Percentiles rank a stretch among this genome's conserved stretches.
Conservation (phyloP, 2,113 vertebrate species). For the Elgaria multicarinata region DNA sequence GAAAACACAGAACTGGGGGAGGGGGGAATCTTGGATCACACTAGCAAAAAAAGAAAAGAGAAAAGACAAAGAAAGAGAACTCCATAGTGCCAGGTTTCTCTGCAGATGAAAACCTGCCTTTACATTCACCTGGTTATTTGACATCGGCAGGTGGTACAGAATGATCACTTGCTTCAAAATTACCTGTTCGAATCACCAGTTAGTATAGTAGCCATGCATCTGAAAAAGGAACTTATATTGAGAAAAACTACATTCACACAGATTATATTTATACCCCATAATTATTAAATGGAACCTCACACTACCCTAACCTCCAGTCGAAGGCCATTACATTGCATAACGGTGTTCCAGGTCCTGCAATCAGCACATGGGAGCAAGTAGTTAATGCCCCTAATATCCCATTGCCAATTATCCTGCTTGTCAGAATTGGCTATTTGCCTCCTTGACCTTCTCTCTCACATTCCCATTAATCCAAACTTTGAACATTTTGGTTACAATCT, state of each 20-base stretch:
- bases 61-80: neutral
- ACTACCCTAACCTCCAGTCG: neutral
- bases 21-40: neutral
- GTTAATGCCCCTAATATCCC: neutral
- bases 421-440: neutral
- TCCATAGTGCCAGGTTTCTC: neutral
- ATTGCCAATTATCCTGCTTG: neutral
- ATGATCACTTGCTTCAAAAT: neutral
- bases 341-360: neutral
- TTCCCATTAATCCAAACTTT: neutral
- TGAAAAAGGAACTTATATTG: fast-evolving
- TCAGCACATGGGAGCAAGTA: neutral
- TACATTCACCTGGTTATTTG: neutral
- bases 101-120: neutral
- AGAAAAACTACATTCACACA: conserved; percentile 9
- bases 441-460: neutral
- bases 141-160: conserved; percentile 25
- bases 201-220: neutral
- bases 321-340: neutral
- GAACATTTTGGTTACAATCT: neutral
- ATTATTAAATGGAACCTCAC: neutral
- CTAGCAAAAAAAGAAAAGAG: neutral
- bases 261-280: neutral
- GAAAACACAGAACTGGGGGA: neutral
- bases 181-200: fast-evolving